Evolutionary conservation across 2,888 invertebrate species (phyloP).

Genomic region (Kryphioiulus occultus): DNA sequence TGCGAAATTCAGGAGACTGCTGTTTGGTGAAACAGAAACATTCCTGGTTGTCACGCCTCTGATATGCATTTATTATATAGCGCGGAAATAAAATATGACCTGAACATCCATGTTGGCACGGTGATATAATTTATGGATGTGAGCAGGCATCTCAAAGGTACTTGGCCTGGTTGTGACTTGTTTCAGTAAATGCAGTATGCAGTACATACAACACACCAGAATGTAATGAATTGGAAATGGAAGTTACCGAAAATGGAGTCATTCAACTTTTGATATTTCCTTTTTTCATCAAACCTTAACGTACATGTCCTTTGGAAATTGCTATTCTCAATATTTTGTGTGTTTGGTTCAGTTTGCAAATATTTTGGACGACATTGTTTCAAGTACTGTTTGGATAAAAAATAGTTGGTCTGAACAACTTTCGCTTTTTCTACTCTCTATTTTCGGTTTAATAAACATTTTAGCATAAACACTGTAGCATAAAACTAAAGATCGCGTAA

Average conservation of each 20-base stretch:
- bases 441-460: background rate
- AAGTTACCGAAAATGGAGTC: background rate
- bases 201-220: too few species aligned
- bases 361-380: too few species aligned
- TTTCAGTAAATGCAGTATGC: too few species aligned
- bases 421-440: background rate
- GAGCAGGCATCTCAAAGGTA: too few species aligned
- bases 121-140: too few species aligned
- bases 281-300: too few species aligned
- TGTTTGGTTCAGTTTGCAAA: background rate
- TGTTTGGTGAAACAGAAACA: background rate
- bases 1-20: background rate
- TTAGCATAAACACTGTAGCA: background rate
- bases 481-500: background rate
- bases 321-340: too few species aligned
- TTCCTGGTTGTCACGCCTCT: background rate
- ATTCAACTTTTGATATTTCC: background rate
- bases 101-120: too few species aligned
- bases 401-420: background rate
- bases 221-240: too few species aligned
- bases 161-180: too few species aligned
- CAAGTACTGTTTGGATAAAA: background rate
- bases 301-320: too few species aligned
- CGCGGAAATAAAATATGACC: background rate
- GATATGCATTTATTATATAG: background rate